Conservation (phyloP, 2,888 invertebrate genomes). For the Megamerina dolium region DNA sequence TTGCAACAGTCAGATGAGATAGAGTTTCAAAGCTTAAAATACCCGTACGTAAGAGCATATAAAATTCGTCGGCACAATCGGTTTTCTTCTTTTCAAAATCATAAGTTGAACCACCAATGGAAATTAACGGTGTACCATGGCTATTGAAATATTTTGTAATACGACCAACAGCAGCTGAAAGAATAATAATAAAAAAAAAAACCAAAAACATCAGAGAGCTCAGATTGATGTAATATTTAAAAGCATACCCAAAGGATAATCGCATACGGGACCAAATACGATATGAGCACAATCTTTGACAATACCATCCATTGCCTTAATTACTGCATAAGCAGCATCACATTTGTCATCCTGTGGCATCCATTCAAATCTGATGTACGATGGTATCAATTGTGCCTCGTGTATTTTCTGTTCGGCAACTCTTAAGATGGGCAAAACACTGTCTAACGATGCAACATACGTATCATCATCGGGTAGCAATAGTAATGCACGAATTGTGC, state of each 20-base stretch:
- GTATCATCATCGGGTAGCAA: constrained; percentile 58
- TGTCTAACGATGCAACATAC: constrained; percentile 54
- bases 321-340: constrained; percentile 65
- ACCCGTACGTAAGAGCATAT: constrained; percentile 71
- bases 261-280: constrained; percentile 76
- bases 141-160: constrained; percentile 70
- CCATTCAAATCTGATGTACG: constrained; percentile 57
- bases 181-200: neutral
- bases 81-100: constrained; percentile 71
- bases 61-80: constrained; percentile 67
- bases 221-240: neutral
- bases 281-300: constrained; percentile 67
- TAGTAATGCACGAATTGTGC: constrained; percentile 61
- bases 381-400: constrained; percentile 53
- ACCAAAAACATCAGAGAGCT: neutral
- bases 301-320: constrained; percentile 66
- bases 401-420: constrained; percentile 57
- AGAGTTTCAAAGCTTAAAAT: constrained; percentile 67
- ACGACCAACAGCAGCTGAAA: constrained; percentile 69
- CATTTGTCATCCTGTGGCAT: constrained; percentile 65
- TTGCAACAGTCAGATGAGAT: constrained; percentile 62
- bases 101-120: constrained; percentile 73
- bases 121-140: constrained; percentile 68
- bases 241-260: constrained; percentile 70
- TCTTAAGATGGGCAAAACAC: constrained; percentile 60